Evolutionary conservation across 2,113 vertebrate species (phyloP), one percentile per base, ranked within the genome.

Genomic region (Anoura caudifer): DNA sequence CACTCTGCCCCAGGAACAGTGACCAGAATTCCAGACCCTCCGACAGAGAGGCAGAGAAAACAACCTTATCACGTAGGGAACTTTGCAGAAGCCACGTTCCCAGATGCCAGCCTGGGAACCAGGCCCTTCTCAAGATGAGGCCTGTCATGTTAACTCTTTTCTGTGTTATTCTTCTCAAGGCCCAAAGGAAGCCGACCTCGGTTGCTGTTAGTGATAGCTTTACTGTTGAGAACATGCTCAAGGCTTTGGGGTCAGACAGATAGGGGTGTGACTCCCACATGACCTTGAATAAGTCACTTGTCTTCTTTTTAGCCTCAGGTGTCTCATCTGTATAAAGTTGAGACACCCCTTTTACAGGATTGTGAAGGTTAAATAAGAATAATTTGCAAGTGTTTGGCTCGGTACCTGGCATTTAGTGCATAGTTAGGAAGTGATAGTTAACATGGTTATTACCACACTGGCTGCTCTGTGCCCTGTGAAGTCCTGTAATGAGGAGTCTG

Each of bases 11-110:
- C 47, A 86, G 43, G 50, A 70, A 31, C 11, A 67, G 20, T n/a
- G 38, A 80, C n/a, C 59, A 69, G 26, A 92, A 54, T 85, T 86
- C 36, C 38, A 80, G n/a, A 63, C 67, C 88, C 12, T 56, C 54
- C 43, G 28, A 83, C 67, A 72, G 75, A 90, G 93, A 90, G 70
- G 70, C 69, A 84, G 84, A 45, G 77, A 77, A 24, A 79, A 61
- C 59, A 87, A 13, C 19, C 38, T 83, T 92, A 38, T 81, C 72
- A 83, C 41, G 69, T 76, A 91, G 52, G 84, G 28, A 83, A n/a
- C 5, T 2, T 85, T 93, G 95, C 56, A 88, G 56, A 96, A 97
- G 69, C 47, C 79, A 63, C 47, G 47, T 76, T 91, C 63, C 56
- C 13, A 69, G 56, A 41, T 83, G 33, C 6, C 36, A 95, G 52